Evolutionary conservation across 2,888 invertebrate species (phyloP), one percentile per base, ranked within the genome.

Genomic region (Dioctria linearis): DNA sequence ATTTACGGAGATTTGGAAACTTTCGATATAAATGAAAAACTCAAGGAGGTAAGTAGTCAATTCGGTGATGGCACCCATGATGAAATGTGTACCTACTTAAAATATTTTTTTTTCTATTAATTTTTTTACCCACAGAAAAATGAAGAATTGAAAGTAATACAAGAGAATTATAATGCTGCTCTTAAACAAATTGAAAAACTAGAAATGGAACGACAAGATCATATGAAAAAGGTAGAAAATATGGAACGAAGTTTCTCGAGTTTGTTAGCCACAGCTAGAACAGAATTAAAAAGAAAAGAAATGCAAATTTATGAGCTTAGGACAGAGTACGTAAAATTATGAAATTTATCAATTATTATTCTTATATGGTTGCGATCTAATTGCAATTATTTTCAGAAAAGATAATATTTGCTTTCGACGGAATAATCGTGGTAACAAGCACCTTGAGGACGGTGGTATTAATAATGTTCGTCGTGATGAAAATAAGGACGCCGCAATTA

Each of bases 371-470:
- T 46, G 5, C 49, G 49, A 51, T 9, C 25, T 40, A 9, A 5
- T 39, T 54, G 40, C 51, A 43, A 71, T 83, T 6, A 13, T 54
- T 57, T 3, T 2, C 61, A 71, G 88, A 78, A 87, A 86, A 71
- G 88, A 88, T 83, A 86, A 88, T 78, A 84, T 88, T 3, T 87
- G 87, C 78, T 88, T 88, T 13, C 84, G 88, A 13, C 86, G 88
- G 2, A 86, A 84, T 3, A 80, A 80, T n/a, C 81, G 78, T n/a
- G 59, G 57, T 13, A 8, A 66, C 3, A 66, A 42, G 4, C 37
- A 65, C 5, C 6, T 40, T 4, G n/a, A 39, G 25, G 57, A 57
- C 57, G 11, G 5, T 57, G 11, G 8, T 11, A 51, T 25, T 25
- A 25, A 25, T 25, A 25, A 25, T 25, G 46, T 46, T 11, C 6